A percentile compares a stretch with the other conserved stretches of the same genome.
phyloP scores from a whole-genome alignment of 2,113 vertebrate species.

The Cettia cetti region DNA sequence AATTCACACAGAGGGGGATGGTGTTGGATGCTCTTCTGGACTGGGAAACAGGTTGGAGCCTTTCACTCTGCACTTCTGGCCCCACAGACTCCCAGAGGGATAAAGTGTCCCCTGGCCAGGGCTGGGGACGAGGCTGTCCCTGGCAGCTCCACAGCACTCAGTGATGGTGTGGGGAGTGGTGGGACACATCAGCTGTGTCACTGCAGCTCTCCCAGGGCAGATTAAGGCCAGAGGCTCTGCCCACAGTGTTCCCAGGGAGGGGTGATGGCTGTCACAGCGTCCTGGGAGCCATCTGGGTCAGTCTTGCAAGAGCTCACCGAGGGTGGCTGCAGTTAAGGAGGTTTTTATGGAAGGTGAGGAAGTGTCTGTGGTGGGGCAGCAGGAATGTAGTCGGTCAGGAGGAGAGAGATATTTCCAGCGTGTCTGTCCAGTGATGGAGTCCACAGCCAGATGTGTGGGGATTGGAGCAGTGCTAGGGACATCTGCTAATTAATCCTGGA shows the following conservation, averaged over 20 bases:
- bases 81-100: not conserved
- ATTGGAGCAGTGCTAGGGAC: not conserved
- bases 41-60: not conserved
- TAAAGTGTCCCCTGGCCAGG: rapidly evolving
- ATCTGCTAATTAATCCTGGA: not conserved
- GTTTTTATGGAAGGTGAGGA: not conserved
- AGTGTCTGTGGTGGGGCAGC: not conserved
- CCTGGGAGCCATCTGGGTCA: not conserved
- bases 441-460: not conserved
- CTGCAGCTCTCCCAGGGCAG: not conserved
- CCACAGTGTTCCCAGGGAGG: not conserved
- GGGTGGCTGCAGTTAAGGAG: rapidly evolving
- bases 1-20: not conserved
- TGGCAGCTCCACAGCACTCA: rapidly evolving
- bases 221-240: not conserved
- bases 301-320: not conserved
- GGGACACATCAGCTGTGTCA: not conserved
- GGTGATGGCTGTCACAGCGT: not conserved
- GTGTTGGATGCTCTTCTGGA: not conserved
- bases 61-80: not conserved
- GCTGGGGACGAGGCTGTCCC: not conserved
- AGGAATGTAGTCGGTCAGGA: not conserved
- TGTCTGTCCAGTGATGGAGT: not conserved
- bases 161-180: not conserved
- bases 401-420: not conserved